Evolutionary conservation across 2,113 vertebrate genomes (phyloP).

Genomic region (zebrafish (Danio rerio)): GRCz12tu NC_133191.1:12605501-12606000

Average conservation of each 20-base stretch:
- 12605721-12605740: conserved; percentile 63
- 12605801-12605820: conserved; percentile 32
- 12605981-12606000: too few species aligned
- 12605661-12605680: conserved; percentile 66
- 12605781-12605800: conserved; percentile 47
- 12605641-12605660: conserved; percentile 60
- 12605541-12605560: neutral
- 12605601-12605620: conserved; percentile 12
- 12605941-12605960: conserved; percentile 2
- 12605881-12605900: conserved; percentile 4
- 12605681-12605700: conserved; percentile 66
- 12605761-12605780: conserved; percentile 47
- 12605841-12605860: conserved; percentile 1
- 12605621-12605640: conserved; percentile 12
- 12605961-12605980: neutral
- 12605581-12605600: conserved; percentile 12
- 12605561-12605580: conserved; percentile 32
- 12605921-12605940: neutral
- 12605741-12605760: conserved; percentile 65
- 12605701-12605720: conserved; percentile 73
- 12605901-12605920: neutral
- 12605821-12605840: conserved; percentile 23
- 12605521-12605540: neutral
- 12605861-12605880: conserved; percentile 11
- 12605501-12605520: neutral